Base-by-base conservation (phyloP, 2,888 invertebrate species). In the Drosophila colorata region DNA sequence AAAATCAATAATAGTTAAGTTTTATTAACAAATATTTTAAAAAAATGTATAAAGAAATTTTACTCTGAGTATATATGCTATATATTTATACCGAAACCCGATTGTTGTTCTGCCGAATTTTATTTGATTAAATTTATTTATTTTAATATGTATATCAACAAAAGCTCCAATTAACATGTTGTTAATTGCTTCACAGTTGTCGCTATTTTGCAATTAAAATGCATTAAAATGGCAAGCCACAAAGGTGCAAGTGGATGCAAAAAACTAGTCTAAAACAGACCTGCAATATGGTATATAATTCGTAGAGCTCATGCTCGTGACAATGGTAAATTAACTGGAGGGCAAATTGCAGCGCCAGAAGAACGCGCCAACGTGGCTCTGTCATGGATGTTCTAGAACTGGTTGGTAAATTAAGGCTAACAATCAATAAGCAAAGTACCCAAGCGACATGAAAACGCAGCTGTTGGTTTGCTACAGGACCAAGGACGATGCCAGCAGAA, bases 261-360 rank as follows among this genome's bases (percentile, higher is more conserved):
- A 9, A 28, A 28, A 8, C 28, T 9, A 28, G 25, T 37, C 38
- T 56, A 4, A 38, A 23, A 8, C 18, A 16, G 11, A 47, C 18
- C 16, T 43, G 16, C 20, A 8, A 31, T 25, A 11, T 16, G 18
- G 43, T 18, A 52, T 23, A 37, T 18, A n/a, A 9, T 38, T 8
- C 9, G 6, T 8, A 14, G 2, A 37, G 9, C 7, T 55, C 8
- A 51, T 61, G 64, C 20, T 55, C 43, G 66, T 63, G 74, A 68
- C 71, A 72, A 64, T 63, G 51, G 65, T 16, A 67, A 77, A 83
- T 80, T 81, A 85, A 59, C 60, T 9, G 56, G 41, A 55, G 55
- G 59, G 65, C 55, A 68, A 75, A 75, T 72, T 65, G 69, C 64
- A 51, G 56, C 41, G 38, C 20, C 20, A 20, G 3, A 20, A 20